Base-by-base conservation (phyloP, 1,140 invertebrate species). In the Drosophila navojoa region DNA sequence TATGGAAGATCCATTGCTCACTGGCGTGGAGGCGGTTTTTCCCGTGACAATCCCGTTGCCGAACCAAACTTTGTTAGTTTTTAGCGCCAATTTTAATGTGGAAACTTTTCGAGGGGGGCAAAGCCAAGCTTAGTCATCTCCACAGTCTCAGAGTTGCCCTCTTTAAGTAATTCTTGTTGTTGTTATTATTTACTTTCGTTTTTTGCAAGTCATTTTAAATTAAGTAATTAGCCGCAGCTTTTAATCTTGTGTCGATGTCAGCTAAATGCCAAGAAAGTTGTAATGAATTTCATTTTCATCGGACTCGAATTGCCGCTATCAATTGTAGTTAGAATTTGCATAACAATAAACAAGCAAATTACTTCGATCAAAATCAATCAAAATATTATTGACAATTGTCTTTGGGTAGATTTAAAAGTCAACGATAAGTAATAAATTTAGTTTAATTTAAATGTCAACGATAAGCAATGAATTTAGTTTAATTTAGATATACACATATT, bases 31-130 rank as follows among this genome's bases (percentile, higher is more conserved):
- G 32, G 16, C 40, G 40, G 32, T 53, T 59, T 75, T 32, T 32
- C 22, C 35, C 11, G 25, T 45, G 52, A 35, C 42, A 19, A 49
- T 7, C 42, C 61, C 15, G 42, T 27, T 38, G 32, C 16, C 59
- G 44, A 44, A 6, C 27, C 50, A 69, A 73, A 76, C 35, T 76
- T 70, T 63, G 58, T 73, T 73, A 73, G 74, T 76, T 76, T 38
- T 76, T 73, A 73, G 58, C 74, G 70, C 69, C 74, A 72, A 67
- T 72, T 76, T 76, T 73, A 76, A 76, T 72, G 73, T 55, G 55
- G 16, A 76, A 76, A 72, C 49, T 76, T 76, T 71, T 47, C 9
- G 58, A 29, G 52, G 49, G 55, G 40, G 61, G 55, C 64, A 49
- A 57, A 53, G 58, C 59, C 54, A 59, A 42, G 15, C 60, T 38